Percentiles rank a stretch among this genome's conserved stretches.
Evolutionary conservation across 2,888 invertebrate genomes (phyloP).

Genomic region (Mactromeris polynyma): DNA sequence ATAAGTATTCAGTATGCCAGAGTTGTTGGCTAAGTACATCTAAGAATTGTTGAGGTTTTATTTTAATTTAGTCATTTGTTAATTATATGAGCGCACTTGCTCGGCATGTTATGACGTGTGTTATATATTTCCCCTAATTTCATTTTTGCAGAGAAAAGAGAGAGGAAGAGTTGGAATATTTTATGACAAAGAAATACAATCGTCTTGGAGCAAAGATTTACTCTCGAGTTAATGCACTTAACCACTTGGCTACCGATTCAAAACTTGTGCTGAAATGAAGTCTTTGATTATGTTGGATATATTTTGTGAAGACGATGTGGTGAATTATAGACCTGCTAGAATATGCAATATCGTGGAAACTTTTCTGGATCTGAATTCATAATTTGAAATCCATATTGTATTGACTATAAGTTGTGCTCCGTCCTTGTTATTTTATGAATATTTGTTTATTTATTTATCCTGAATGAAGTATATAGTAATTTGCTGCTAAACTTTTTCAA

Average conservation of each 20-base stretch:
- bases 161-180: constrained; percentile 85
- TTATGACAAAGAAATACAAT: constrained; percentile 85
- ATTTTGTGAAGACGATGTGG: not conserved
- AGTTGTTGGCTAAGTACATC: no score
- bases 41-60: no score
- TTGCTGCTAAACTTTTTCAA: not conserved
- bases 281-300: not conserved
- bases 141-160: constrained; percentile 82
- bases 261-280: constrained; percentile 73
- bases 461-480: not conserved
- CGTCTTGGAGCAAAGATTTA: constrained; percentile 83
- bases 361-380: not conserved
- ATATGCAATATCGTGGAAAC: not conserved
- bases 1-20: no score
- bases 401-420: not conserved
- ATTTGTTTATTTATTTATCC: constrained; percentile 10
- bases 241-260: constrained; percentile 73
- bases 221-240: constrained; percentile 68
- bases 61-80: no score
- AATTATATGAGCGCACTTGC: no score
- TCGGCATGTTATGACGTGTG: no score
- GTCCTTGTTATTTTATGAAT: constrained; percentile 2
- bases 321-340: not conserved
- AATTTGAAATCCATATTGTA: not conserved
- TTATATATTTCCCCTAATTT: not conserved